Conservation (phyloP, 2,797 vertebrate species). For the Periparus ater region DNA sequence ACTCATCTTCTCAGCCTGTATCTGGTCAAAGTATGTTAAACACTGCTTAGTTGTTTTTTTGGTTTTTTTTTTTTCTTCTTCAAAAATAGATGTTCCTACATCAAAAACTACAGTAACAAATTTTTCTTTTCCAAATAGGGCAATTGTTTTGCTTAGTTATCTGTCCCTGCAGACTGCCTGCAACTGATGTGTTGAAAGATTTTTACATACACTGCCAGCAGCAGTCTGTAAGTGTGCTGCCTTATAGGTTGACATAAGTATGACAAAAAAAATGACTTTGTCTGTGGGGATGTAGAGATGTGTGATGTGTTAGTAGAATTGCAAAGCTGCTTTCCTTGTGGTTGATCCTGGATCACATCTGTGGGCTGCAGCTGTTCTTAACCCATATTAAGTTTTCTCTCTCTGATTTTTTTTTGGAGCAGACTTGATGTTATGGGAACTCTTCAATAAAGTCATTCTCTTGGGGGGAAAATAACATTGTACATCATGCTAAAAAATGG, state of each 20-base stretch:
- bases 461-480: conserved; percentile 20
- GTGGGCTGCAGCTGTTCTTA: conserved; percentile 35
- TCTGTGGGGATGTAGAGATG: conserved; percentile 45
- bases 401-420: conserved; percentile 19
- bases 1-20: background rate
- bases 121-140: conserved; percentile 58
- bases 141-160: conserved; percentile 61
- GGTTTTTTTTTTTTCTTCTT: conserved; percentile 47
- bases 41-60: conserved; percentile 7
- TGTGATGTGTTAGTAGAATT: conserved; percentile 43
- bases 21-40: conserved; percentile 45
- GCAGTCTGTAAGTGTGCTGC: conserved; percentile 49
- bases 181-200: conserved; percentile 70
- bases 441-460: conserved; percentile 49
- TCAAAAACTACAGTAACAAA: conserved; percentile 60
- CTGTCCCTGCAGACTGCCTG: conserved; percentile 68
- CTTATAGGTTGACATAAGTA: conserved; percentile 59
- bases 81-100: conserved; percentile 63
- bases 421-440: conserved; percentile 34
- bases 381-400: background rate
- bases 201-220: conserved; percentile 45
- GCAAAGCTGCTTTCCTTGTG: conserved; percentile 58
- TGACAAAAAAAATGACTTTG: conserved; percentile 48
- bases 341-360: conserved; percentile 33
- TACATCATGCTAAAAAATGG: conserved; percentile 37